Percentiles rank a stretch among this genome's conserved stretches.
These are phyloP conservation scores for Nematolebias whitei DNA, from an alignment of 2,113 vertebrate species.

Conservation along the genomic window DNA sequence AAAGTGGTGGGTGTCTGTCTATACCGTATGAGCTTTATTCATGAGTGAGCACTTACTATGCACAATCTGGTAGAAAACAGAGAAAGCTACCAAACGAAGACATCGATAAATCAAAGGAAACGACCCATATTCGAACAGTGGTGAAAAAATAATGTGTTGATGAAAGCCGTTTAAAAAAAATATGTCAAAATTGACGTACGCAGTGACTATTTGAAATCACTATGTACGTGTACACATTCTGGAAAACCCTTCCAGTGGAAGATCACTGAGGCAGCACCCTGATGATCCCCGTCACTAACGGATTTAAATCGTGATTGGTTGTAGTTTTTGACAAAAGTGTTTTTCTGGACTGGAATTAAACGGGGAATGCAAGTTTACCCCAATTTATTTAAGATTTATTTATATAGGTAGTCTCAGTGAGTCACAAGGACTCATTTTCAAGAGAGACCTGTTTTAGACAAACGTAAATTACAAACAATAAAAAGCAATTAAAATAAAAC, in stretches of 20 bases:
- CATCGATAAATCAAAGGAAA: constrained; percentile 5
- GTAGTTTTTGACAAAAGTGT: too few species aligned
- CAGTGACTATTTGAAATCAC: neutral
- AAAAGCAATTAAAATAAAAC: too few species aligned
- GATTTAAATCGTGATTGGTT: too few species aligned
- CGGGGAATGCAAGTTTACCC: too few species aligned
- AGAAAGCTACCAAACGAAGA: constrained; percentile 29
- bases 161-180: neutral
- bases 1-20: constrained; percentile 35
- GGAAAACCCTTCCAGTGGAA: constrained; percentile 14
- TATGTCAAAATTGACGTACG: neutral
- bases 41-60: constrained; percentile 47
- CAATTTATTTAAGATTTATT: too few species aligned
- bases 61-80: constrained; percentile 38
- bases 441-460: too few species aligned
- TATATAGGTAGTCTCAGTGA: too few species aligned
- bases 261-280: too few species aligned
- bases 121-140: neutral
- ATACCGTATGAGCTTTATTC: constrained; percentile 10
- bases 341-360: too few species aligned
- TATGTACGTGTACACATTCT: neutral
- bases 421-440: too few species aligned
- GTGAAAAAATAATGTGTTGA: neutral
- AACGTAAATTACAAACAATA: too few species aligned
- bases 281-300: too few species aligned